Conservation (phyloP, 2,797 vertebrate species). For the Periophthalmus magnuspinnatus region DNA sequence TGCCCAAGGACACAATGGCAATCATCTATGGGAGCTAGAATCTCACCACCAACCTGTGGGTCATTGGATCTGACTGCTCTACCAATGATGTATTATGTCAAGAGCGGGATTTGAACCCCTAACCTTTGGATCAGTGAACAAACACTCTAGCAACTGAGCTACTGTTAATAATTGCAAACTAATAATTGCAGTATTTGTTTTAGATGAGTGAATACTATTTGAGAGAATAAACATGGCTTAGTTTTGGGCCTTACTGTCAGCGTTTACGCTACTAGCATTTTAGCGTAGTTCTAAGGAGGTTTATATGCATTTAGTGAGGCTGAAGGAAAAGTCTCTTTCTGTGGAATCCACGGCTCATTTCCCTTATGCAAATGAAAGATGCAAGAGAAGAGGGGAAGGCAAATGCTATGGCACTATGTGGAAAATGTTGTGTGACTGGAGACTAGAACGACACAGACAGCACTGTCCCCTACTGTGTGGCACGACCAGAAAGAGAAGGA, state of each 20-base stretch:
- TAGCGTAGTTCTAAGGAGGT: not conserved
- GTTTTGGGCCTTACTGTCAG: not conserved
- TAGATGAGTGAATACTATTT: not conserved
- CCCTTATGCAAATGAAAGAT: conserved; percentile 78
- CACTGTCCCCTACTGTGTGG: conserved; percentile 73
- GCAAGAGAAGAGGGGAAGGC: conserved; percentile 59
- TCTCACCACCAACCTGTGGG: no score
- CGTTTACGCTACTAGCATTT: not conserved
- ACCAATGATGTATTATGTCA: no score
- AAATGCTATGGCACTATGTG: conserved; percentile 68
- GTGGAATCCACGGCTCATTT: conserved; percentile 68
- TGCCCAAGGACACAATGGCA: no score
- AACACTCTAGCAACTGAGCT: no score
- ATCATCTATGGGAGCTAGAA: no score
- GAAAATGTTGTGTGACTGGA: conserved; percentile 76
- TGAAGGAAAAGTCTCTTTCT: conserved; percentile 41
- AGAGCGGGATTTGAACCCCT: no score
- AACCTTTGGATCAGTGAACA: no score
- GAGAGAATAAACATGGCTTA: not conserved
- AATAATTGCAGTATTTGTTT: not conserved
- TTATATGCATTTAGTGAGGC: conserved; percentile 29
- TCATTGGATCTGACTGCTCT: no score
- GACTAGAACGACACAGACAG: conserved; percentile 24
- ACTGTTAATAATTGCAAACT: no score
- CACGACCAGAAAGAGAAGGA: conserved; percentile 35